Conservation (phyloP, 2,888 invertebrate genomes). For the Ceriagrion tenellum region DNA sequence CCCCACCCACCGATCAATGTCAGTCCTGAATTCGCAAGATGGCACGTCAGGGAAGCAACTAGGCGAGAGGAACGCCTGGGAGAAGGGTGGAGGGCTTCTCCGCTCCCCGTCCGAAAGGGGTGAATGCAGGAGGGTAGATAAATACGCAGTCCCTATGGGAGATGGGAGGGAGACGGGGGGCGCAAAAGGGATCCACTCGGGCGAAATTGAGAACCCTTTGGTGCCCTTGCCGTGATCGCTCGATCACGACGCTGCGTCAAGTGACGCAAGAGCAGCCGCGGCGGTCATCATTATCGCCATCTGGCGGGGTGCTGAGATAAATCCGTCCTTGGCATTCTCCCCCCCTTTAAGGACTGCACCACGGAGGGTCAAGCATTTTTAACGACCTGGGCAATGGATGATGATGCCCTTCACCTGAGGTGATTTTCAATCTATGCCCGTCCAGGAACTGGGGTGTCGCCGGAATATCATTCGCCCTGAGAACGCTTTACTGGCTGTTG, state of each 20-base stretch:
- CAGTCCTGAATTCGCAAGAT: constrained; percentile 58
- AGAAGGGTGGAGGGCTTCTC: neutral
- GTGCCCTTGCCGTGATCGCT: neutral
- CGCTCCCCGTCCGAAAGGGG: neutral
- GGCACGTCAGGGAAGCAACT: constrained; percentile 53
- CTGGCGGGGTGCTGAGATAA: neutral
- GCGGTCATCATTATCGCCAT: constrained; percentile 18
- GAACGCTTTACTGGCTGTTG: too few species aligned
- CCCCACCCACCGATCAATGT: constrained; percentile 62
- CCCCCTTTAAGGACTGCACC: neutral
- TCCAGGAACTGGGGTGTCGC: neutral
- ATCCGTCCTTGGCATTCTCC: neutral
- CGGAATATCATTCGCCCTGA: neutral
- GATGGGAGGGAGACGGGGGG: neutral
- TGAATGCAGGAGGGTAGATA: neutral
- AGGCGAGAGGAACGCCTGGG: neutral
- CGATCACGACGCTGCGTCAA: neutral
- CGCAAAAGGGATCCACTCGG: neutral
- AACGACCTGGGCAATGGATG: neutral
- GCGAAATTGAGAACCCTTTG: neutral
- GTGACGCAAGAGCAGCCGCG: neutral
- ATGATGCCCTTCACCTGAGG: neutral
- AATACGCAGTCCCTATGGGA: neutral
- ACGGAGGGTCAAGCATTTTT: neutral
- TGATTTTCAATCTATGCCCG: neutral